Conservation (phyloP, 2,888 invertebrate genomes). For the Dasysyrphus tricinctus region DNA sequence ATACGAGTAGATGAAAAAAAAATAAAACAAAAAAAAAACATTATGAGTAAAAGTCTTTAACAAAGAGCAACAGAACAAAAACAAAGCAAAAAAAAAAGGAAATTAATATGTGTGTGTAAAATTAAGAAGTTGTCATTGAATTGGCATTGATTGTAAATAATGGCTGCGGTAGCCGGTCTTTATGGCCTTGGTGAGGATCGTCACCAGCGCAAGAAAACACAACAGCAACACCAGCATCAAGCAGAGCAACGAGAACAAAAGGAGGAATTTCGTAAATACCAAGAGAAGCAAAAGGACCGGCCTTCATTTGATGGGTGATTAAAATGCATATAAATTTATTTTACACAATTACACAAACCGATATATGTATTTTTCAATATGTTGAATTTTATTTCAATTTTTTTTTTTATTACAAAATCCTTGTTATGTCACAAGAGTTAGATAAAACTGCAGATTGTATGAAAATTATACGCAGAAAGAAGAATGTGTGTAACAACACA, state of each 20-base stretch:
- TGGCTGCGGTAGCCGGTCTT: conserved; percentile 92
- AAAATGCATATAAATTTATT: conserved; percentile 21
- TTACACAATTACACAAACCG: conserved; percentile 3
- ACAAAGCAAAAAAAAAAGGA: neutral
- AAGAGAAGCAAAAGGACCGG: conserved; percentile 80
- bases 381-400: neutral
- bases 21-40: neutral
- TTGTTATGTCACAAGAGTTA: conserved; percentile 61
- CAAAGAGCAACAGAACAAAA: neutral
- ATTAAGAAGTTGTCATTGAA: conserved; percentile 24
- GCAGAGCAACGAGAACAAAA: conserved; percentile 86
- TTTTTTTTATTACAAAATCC: conserved; percentile 12
- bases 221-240: conserved; percentile 85
- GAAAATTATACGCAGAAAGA: conserved; percentile 76
- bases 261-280: conserved; percentile 79
- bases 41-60: neutral
- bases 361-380: neutral
- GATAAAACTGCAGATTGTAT: conserved; percentile 63
- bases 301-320: conserved; percentile 81
- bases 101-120: conserved; percentile 43
- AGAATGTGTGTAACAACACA: conserved; percentile 69
- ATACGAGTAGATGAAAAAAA: neutral
- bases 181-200: conserved; percentile 92
- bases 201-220: conserved; percentile 83
- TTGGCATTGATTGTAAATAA: conserved; percentile 79